Evolutionary conservation across 2,888 invertebrate genomes (phyloP).

Genomic region (Lasius fuliginosus): DNA sequence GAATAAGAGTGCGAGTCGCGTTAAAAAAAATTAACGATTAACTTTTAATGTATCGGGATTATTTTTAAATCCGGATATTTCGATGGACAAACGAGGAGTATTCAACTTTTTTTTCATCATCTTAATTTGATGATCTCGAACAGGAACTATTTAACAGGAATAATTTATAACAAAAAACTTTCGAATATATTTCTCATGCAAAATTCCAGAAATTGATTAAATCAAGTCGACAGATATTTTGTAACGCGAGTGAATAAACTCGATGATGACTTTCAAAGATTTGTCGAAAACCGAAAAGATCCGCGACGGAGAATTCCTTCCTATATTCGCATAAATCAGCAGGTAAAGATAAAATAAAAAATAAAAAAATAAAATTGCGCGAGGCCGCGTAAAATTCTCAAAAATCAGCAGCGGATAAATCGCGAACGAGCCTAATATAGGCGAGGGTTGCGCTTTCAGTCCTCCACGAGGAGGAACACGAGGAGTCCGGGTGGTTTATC

Average conservation of each 20-base stretch:
- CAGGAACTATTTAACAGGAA: not conserved
- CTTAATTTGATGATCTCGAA: not conserved
- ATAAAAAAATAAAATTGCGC: conserved; percentile 29
- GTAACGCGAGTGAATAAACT: not conserved
- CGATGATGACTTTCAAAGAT: not conserved
- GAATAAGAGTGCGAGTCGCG: conserved; percentile 27
- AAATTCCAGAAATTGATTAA: not conserved
- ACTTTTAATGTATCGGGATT: not conserved
- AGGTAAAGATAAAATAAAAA: not conserved
- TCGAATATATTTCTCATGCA: not conserved
- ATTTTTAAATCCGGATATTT: not conserved
- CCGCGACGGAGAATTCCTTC: not conserved
- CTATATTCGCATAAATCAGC: not conserved
- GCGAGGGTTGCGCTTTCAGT: conserved; percentile 56
- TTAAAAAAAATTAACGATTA: conserved; percentile 50
- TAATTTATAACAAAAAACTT: not conserved
- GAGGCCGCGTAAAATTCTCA: conserved; percentile 54
- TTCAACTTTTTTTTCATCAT: not conserved
- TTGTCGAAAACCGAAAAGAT: conserved; percentile 25
- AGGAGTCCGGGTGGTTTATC: conserved; percentile 73
- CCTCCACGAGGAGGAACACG: conserved; percentile 69
- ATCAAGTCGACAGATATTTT: not conserved
- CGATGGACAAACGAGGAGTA: not conserved
- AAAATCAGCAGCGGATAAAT: conserved; percentile 62
- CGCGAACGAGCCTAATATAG: conserved; percentile 68